Conservation (phyloP, 1,140 invertebrate genomes). For the Eurosta solidaginis region DNA sequence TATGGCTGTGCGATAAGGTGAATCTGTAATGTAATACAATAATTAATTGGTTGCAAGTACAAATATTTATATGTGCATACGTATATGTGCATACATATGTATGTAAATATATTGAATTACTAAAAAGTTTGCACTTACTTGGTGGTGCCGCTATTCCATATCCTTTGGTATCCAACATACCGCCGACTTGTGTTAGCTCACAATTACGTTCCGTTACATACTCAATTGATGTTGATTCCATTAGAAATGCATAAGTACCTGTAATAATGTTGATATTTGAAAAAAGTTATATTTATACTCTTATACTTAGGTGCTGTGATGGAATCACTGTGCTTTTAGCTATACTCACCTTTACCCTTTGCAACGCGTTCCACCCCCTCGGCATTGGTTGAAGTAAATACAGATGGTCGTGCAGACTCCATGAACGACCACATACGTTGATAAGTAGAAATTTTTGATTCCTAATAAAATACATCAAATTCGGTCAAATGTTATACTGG, state of each 20-base stretch:
- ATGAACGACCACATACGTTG: slow-evolving; percentile 93
- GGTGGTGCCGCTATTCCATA: slow-evolving; percentile 93
- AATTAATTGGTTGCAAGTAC: no score
- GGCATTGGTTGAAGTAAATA: slow-evolving; percentile 82
- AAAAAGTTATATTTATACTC: background rate
- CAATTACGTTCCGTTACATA: slow-evolving; percentile 90
- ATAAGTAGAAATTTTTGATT: slow-evolving; percentile 90
- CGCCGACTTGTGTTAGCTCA: slow-evolving; percentile 86
- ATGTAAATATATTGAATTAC: background rate
- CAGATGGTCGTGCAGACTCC: slow-evolving; percentile 82
- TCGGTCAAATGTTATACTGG: background rate
- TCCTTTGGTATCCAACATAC: slow-evolving; percentile 88
- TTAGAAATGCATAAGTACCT: slow-evolving; percentile 83
- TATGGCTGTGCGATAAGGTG: slow-evolving; percentile 83
- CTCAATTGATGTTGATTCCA: slow-evolving; percentile 93
- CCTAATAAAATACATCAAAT: slow-evolving; percentile 63
- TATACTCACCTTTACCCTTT: slow-evolving; percentile 71
- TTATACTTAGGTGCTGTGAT: background rate
- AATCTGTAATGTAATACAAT: slow-evolving; percentile 66
- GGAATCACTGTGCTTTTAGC: background rate
- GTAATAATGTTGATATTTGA: background rate
- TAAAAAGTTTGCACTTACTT: slow-evolving; percentile 67
- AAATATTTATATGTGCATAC: background rate
- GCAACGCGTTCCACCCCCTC: slow-evolving; percentile 86
- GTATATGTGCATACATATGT: slow-evolving; percentile 35